phyloP scores from a whole-genome alignment of 2,797 vertebrate genomes.

The Gymnodraco acuticeps region DNA sequence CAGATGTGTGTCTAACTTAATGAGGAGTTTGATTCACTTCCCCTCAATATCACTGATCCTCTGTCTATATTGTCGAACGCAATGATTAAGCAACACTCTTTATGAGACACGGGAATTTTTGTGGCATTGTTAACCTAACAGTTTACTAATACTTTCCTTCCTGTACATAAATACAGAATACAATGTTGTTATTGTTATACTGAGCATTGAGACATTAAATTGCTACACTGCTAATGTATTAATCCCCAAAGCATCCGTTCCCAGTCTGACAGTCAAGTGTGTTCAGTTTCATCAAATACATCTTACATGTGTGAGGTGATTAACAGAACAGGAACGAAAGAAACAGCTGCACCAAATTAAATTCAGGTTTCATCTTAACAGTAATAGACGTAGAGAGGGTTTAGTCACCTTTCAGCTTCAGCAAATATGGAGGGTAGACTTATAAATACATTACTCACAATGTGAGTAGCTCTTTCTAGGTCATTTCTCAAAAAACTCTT shows the following conservation, averaged over 20 bases:
- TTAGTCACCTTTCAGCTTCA: no score
- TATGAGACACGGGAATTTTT: no score
- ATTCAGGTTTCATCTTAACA: no score
- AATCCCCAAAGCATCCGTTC: background rate
- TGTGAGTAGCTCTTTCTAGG: no score
- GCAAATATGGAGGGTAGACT: background rate
- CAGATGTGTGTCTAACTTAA: background rate
- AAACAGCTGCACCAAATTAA: background rate
- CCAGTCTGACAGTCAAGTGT: no score
- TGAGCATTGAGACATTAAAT: background rate
- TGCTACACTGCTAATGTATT: background rate
- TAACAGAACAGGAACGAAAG: background rate
- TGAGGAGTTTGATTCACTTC: slow-evolving; percentile 5
- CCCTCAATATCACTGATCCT: background rate
- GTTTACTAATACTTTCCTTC: background rate
- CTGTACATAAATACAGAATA: background rate
- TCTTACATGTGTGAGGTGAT: background rate
- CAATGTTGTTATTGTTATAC: background rate
- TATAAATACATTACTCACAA: background rate
- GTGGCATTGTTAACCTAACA: no score
- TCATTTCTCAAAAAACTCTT: background rate
- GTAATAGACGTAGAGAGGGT: no score
- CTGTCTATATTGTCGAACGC: no score
- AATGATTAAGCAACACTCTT: no score
- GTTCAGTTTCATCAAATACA: background rate